phyloP scores from a whole-genome alignment of 2,888 invertebrate genomes.

The Sabatieria punctata region DNA sequence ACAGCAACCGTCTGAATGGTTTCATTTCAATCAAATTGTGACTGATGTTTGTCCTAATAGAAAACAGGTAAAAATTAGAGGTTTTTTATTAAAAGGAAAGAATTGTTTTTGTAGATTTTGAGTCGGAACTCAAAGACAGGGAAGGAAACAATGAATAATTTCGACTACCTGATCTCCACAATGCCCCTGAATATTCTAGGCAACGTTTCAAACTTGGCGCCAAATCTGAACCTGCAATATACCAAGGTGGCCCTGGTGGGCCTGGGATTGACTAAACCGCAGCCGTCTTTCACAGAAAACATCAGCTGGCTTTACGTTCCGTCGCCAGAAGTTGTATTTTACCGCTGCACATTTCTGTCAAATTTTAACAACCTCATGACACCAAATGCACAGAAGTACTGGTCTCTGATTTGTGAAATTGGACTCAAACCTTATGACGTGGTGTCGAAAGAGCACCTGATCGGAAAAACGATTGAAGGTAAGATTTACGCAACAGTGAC shows the following conservation, averaged over 20 bases:
- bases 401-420: slow-evolving; percentile 22
- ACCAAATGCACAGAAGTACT: slow-evolving; percentile 14
- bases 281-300: slow-evolving; percentile 13
- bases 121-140: too few species aligned
- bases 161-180: slow-evolving; percentile 16
- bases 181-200: slow-evolving; percentile 18
- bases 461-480: slow-evolving; percentile 14
- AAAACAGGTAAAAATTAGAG: slow-evolving; percentile 12
- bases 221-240: slow-evolving; percentile 13
- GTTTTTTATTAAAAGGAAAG: too few species aligned
- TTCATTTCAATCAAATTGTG: slow-evolving; percentile 13
- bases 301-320: slow-evolving; percentile 9
- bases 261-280: slow-evolving; percentile 16
- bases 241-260: slow-evolving; percentile 18
- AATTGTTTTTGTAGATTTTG: not conserved
- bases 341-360: slow-evolving; percentile 20
- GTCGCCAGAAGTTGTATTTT: not conserved
- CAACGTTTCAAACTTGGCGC: slow-evolving; percentile 10
- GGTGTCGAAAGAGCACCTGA: slow-evolving; percentile 11
- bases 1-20: slow-evolving; percentile 12
- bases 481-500: too few species aligned
- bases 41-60: slow-evolving; percentile 11
- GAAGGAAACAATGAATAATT: slow-evolving; percentile 5
- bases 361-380: slow-evolving; percentile 18
- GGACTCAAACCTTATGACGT: slow-evolving; percentile 12